These are phyloP conservation scores for Acholoe squamosa DNA, from an alignment of 2,888 invertebrate species.

Conservation along the genomic window DNA sequence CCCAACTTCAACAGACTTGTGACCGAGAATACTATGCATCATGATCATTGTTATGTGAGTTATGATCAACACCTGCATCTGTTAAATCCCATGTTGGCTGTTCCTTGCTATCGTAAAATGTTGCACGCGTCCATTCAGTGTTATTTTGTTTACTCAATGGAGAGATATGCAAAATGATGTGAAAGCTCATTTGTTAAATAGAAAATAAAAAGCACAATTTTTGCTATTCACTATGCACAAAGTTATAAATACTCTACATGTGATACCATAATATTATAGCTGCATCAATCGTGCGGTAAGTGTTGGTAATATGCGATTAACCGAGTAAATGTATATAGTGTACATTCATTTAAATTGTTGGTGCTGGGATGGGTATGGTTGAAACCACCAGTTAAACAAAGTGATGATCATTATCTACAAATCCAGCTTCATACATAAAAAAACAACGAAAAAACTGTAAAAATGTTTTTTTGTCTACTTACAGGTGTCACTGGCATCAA, in stretches of 20 bases:
- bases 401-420: neutral
- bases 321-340: neutral
- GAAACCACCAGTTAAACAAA: neutral
- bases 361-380: neutral
- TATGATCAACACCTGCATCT: neutral
- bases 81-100: neutral
- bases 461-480: neutral
- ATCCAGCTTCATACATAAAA: neutral
- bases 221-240: neutral
- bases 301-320: neutral
- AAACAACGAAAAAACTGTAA: neutral
- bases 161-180: constrained; percentile 24
- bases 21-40: constrained; percentile 12
- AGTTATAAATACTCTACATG: neutral
- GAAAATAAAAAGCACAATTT: too few species aligned
- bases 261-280: neutral
- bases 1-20: neutral
- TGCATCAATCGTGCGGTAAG: neutral
- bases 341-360: neutral
- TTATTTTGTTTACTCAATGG: neutral
- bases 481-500: neutral
- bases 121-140: neutral
- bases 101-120: neutral
- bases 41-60: neutral
- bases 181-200: neutral